Evolutionary conservation across 2,888 invertebrate species (phyloP), one percentile per base, ranked within the genome.

Genomic region (Calameuta pallipes): DNA sequence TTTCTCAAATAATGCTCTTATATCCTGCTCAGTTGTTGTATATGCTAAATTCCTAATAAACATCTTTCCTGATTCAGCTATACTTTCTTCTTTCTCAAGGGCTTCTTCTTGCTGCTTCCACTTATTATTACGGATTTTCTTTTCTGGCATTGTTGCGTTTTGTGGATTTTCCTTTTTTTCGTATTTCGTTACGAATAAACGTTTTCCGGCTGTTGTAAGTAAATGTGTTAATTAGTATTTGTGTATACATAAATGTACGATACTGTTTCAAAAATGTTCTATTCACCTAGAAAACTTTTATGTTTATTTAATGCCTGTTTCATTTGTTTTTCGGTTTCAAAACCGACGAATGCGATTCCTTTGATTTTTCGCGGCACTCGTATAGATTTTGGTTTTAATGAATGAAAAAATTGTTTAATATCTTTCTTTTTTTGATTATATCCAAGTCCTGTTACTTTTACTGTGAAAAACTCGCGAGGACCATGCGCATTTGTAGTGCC

Each of bases 31-130:
- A 0, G 95, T 96, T 11, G 96, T 94, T 3, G 95, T 94, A 89
- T 98, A 99, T 0, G 98, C 93, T 79, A 99, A 93, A 93, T 99
- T 99, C 81, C 99, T 94, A 1, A 98, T 93, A 93, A 98, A 99
- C 87, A 99, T 96, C 84, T 96, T 94, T 2, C 99, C 99, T 83
- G 98, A 98, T 89, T 97, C 97, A 0, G 95, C 96, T 80, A 97
- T 96, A 82, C 94, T 94, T 90, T 97, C 97, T 91, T 96, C 96
- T 87, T 94, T 94, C 85, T 94, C 94, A 2, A 96, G 84, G 15
- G 92, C 92, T 69, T 95, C 94, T 88, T 94, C 94, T 88, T 95
- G 95, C 31, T 92, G 92, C 80, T 93, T 92, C 95, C 95, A 95
- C 84, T 93, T 94, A 1, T 90, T 84, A 81, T 92, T 92, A 23